These are phyloP conservation scores for Thaleichthys pacificus DNA, from an alignment of 2,797 vertebrate species.

Conservation along the genomic window DNA sequence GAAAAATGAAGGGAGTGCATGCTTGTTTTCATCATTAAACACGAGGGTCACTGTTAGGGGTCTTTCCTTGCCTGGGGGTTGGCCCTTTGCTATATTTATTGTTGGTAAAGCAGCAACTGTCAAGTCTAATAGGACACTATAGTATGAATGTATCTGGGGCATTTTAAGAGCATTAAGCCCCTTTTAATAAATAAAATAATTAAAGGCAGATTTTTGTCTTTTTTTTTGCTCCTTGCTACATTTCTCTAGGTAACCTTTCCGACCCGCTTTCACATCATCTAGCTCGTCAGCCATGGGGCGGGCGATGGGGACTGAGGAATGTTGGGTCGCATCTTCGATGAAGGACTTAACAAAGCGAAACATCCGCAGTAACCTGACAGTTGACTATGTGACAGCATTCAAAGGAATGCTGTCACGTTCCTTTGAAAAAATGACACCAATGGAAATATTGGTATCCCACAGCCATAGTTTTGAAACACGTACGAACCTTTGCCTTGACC, in stretches of 20 bases:
- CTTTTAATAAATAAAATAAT: constrained; percentile 72
- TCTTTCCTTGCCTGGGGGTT: constrained; percentile 66
- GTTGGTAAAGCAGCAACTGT: constrained; percentile 80
- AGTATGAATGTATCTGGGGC: constrained; percentile 77
- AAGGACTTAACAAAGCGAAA: constrained; percentile 1
- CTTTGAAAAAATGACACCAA: no score
- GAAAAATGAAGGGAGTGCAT: constrained; percentile 54
- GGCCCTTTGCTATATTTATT: constrained; percentile 80
- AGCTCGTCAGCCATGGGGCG: constrained; percentile 52
- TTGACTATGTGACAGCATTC: no score
- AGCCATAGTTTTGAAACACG: constrained; percentile 1
- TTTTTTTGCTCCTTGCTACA: constrained; percentile 57
- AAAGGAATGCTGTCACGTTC: no score
- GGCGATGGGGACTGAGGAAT: constrained; percentile 20
- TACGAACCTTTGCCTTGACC: no score
- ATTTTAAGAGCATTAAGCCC: constrained; percentile 77
- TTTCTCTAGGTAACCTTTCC: constrained; percentile 60
- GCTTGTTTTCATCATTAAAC: constrained; percentile 81
- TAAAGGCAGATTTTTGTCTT: constrained; percentile 70
- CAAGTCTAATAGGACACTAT: constrained; percentile 77
- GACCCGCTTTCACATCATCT: constrained; percentile 64
- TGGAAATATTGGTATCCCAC: constrained; percentile 37
- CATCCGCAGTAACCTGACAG: no score
- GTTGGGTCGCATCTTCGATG: constrained; percentile 48
- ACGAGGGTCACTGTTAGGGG: constrained; percentile 75